A percentile compares a stretch with the other conserved stretches of the same genome.
phyloP scores from a whole-genome alignment of 2,888 invertebrate genomes.

The Scaptomyza tumidula region DNA sequence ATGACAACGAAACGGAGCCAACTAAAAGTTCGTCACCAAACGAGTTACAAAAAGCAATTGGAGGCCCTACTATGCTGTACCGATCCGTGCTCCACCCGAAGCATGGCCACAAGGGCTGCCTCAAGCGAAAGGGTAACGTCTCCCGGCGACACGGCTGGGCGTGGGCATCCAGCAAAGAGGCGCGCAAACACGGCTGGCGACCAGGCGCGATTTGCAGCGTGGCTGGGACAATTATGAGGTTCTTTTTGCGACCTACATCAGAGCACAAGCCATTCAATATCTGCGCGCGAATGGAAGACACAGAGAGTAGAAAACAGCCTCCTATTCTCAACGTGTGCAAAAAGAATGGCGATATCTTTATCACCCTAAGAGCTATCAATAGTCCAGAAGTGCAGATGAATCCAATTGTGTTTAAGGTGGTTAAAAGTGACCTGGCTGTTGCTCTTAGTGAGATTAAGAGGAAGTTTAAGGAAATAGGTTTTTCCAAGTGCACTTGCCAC shows the following conservation, averaged over 20 bases:
- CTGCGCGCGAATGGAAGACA: constrained; percentile 81
- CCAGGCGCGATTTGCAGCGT: constrained; percentile 82
- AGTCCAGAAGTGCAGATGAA: constrained; percentile 75
- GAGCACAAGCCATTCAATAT: constrained; percentile 58
- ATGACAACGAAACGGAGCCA: background rate
- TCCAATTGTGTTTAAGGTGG: constrained; percentile 88
- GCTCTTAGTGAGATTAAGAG: constrained; percentile 86
- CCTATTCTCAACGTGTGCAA: constrained; percentile 88
- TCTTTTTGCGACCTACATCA: constrained; percentile 74
- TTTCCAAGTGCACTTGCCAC: constrained; percentile 86
- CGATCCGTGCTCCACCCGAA: constrained; percentile 63
- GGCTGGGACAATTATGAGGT: constrained; percentile 81
- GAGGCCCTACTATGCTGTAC: constrained; percentile 21
- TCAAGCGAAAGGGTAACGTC: constrained; percentile 85
- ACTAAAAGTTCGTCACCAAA: background rate
- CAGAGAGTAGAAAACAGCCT: constrained; percentile 32
- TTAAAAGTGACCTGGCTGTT: constrained; percentile 86
- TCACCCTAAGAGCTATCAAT: constrained; percentile 83
- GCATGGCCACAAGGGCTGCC: constrained; percentile 87
- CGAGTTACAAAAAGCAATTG: background rate
- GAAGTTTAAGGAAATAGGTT: constrained; percentile 86
- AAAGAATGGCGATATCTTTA: constrained; percentile 87
- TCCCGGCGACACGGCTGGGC: constrained; percentile 89
- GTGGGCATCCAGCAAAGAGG: constrained; percentile 85
- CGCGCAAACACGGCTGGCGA: constrained; percentile 79